Percentiles rank a stretch among this genome's conserved stretches.
These are phyloP conservation scores for Toxotes chatareus DNA, from an alignment of 2,113 vertebrate genomes.

Conservation along the genomic window DNA sequence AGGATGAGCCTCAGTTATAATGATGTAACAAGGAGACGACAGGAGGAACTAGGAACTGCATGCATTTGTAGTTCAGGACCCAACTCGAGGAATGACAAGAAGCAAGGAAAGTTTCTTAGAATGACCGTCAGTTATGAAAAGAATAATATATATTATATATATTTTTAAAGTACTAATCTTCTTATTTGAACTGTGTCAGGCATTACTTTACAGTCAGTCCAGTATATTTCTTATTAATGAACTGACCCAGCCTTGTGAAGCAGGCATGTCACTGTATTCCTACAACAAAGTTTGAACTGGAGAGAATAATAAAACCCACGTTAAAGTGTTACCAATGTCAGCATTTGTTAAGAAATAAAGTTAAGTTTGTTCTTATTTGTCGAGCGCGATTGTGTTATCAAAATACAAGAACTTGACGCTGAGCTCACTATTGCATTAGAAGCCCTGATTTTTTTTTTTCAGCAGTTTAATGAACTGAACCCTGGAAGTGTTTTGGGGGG, in stretches of 20 bases:
- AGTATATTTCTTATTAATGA: neutral
- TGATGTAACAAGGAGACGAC: constrained; percentile 51
- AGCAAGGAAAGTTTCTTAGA: neutral
- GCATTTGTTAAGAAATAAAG: constrained; percentile 29
- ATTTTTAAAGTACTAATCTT: neutral
- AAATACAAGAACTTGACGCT: constrained; percentile 41
- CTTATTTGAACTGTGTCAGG: neutral
- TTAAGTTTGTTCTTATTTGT: constrained; percentile 6
- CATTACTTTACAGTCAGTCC: neutral
- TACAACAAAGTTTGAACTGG: neutral
- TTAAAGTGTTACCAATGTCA: neutral
- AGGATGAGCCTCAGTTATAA: constrained; percentile 8
- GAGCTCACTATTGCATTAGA: constrained; percentile 57
- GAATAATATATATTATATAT: neutral
- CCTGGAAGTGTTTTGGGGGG: constrained; percentile 51
- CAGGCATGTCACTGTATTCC: neutral
- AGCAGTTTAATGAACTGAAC: constrained; percentile 70
- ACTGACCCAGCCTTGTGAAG: too few species aligned
- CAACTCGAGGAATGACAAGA: neutral
- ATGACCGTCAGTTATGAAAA: neutral
- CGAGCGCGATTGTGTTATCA: constrained; percentile 43
- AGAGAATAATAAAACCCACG: neutral
- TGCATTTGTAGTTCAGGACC: neutral
- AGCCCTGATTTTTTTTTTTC: constrained; percentile 35
- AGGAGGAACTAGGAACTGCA: constrained; percentile 19